Evolutionary conservation across 1,140 invertebrate genomes (phyloP).

Genomic region (Gryon sp.): DNA sequence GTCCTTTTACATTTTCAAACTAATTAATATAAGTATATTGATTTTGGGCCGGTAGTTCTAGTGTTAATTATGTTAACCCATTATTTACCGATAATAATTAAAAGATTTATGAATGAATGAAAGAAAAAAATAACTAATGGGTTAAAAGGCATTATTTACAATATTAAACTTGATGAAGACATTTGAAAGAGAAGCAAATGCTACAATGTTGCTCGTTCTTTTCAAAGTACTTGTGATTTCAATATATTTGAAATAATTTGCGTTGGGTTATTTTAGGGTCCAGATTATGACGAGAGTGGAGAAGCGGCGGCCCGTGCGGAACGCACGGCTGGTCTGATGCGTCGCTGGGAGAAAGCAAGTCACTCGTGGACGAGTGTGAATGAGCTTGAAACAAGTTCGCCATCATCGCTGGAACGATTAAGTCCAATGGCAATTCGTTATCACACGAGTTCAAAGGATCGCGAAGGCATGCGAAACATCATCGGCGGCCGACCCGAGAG

Average conservation of each 20-base stretch:
- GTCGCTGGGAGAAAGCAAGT: slow-evolving; percentile 74
- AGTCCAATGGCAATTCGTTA: slow-evolving; percentile 21
- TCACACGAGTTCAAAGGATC: slow-evolving; percentile 69
- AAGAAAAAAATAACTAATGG: too few species aligned
- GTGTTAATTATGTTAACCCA: too few species aligned
- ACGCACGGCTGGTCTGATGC: slow-evolving; percentile 68
- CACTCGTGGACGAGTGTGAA: slow-evolving; percentile 70
- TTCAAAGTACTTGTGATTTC: too few species aligned
- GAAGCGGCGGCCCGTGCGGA: slow-evolving; percentile 69
- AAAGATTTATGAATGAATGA: too few species aligned
- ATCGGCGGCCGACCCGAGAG: slow-evolving; percentile 75
- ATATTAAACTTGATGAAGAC: too few species aligned
- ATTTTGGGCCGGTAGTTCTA: too few species aligned
- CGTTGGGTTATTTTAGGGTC: slow-evolving; percentile 81
- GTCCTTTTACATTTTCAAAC: too few species aligned
- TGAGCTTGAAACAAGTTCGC: slow-evolving; percentile 11
- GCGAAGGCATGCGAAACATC: slow-evolving; percentile 76
- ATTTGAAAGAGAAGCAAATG: too few species aligned
- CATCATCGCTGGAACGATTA: slow-evolving; percentile 9
- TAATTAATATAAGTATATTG: too few species aligned
- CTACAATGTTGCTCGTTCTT: too few species aligned
- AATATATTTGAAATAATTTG: not conserved
- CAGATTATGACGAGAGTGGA: slow-evolving; percentile 83
- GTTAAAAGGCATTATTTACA: too few species aligned
- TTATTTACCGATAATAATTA: too few species aligned